A percentile compares a stretch with the other conserved stretches of the same genome.
Evolutionary conservation across 1,140 invertebrate genomes (phyloP).

Genomic region (Neuroterus valhalla): DNA sequence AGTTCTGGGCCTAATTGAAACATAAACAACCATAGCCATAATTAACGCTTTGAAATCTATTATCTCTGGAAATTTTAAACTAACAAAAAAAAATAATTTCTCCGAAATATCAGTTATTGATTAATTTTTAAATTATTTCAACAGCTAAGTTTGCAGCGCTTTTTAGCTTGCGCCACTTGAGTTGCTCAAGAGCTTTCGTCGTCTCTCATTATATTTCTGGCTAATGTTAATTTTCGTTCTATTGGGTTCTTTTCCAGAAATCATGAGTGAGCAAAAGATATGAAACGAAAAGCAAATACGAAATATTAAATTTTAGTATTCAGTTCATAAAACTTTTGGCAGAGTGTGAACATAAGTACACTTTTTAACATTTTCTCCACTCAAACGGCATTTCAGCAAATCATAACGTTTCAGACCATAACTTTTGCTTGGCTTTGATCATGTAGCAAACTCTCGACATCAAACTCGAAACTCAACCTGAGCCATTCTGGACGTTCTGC

Average conservation of each 20-base stretch:
- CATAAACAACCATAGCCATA: too few relatives aligned
- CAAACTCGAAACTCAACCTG: neutral
- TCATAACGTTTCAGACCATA: neutral
- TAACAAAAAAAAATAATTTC: too few relatives aligned
- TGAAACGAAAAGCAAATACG: neutral
- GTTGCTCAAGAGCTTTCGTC: slow-evolving; percentile 10
- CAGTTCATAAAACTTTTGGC: too few relatives aligned
- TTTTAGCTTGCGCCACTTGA: slow-evolving; percentile 8
- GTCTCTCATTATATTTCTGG: neutral
- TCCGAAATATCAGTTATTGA: neutral
- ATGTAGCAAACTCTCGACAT: neutral
- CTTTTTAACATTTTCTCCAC: too few relatives aligned
- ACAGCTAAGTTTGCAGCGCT: neutral
- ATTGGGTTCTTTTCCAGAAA: neutral
- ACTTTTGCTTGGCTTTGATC: slow-evolving; percentile 14
- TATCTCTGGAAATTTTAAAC: too few relatives aligned
- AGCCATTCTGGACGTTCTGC: neutral
- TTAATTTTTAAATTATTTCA: neutral
- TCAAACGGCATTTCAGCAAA: too few relatives aligned
- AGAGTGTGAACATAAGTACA: too few relatives aligned
- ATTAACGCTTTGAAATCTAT: too few relatives aligned
- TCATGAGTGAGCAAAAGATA: neutral
- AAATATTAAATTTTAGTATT: too few relatives aligned
- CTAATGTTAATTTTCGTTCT: neutral
- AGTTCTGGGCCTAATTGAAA: too few relatives aligned